phyloP scores from a whole-genome alignment of 2,797 vertebrate species.

The Leptodactylus fallax region DNA sequence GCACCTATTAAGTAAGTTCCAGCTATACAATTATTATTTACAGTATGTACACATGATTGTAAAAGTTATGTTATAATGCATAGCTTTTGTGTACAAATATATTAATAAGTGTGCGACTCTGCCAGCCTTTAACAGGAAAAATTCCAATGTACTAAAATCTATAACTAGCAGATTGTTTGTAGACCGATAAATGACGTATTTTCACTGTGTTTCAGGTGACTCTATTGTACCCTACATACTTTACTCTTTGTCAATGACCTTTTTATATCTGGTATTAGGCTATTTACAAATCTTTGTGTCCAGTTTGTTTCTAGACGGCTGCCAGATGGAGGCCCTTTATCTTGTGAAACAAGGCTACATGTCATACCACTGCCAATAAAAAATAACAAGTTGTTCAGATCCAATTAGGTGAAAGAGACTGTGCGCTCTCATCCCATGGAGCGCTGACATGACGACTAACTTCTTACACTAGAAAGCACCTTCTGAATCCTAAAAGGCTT shows the following conservation, averaged over 20 bases:
- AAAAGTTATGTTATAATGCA: too few relatives aligned
- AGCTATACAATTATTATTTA: too few relatives aligned
- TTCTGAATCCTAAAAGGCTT: slow-evolving; percentile 31
- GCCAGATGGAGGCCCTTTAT: neutral
- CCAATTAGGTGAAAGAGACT: slow-evolving; percentile 42
- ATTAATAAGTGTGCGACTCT: too few relatives aligned
- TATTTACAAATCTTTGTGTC: slow-evolving; percentile 19
- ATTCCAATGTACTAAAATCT: too few relatives aligned
- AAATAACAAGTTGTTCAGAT: slow-evolving; percentile 20
- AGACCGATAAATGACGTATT: neutral
- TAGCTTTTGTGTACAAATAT: too few relatives aligned
- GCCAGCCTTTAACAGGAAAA: too few relatives aligned
- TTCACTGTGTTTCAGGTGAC: neutral
- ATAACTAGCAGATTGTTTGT: too few relatives aligned
- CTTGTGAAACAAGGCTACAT: slow-evolving; percentile 16
- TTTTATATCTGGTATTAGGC: neutral
- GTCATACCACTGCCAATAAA: neutral
- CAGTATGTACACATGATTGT: too few relatives aligned
- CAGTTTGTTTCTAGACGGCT: neutral
- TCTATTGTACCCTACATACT: neutral
- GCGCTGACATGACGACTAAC: slow-evolving; percentile 1
- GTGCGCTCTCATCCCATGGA: neutral
- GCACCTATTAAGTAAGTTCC: too few relatives aligned
- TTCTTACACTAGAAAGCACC: slow-evolving; percentile 21
- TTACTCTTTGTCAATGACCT: neutral